Evolutionary conservation across 2,888 invertebrate genomes (phyloP).

Genomic region (Agriopis marginaria): DNA sequence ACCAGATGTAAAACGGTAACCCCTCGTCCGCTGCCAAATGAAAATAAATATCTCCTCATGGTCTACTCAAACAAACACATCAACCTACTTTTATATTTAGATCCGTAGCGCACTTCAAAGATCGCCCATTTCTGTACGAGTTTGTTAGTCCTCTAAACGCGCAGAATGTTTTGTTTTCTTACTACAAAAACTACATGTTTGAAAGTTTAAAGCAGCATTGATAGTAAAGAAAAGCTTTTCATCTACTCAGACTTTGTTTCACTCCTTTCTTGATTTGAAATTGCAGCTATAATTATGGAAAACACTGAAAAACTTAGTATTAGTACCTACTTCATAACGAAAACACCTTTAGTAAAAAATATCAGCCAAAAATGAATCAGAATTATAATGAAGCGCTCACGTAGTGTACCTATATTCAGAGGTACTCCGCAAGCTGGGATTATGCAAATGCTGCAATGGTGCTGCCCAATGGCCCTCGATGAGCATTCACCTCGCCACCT

Average conservation of each 20-base stretch:
- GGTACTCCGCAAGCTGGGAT: slow-evolving; percentile 39
- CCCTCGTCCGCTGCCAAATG: slow-evolving; percentile 63
- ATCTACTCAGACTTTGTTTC: slow-evolving; percentile 3
- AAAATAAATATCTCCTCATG: slow-evolving; percentile 77
- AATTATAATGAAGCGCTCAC: slow-evolving; percentile 30
- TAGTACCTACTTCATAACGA: neutral
- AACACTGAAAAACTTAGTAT: neutral
- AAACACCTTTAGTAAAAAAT: slow-evolving; percentile 17
- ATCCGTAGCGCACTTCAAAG: slow-evolving; percentile 58
- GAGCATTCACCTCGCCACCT: slow-evolving; percentile 36
- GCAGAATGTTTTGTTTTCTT: slow-evolving; percentile 35
- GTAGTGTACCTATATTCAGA: slow-evolving; percentile 34
- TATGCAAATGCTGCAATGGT: slow-evolving; percentile 41
- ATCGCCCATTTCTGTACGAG: slow-evolving; percentile 53
- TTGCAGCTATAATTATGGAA: neutral
- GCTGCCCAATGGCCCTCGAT: slow-evolving; percentile 38
- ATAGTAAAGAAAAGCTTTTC: slow-evolving; percentile 16
- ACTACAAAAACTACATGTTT: slow-evolving; percentile 4
- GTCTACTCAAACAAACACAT: slow-evolving; percentile 68
- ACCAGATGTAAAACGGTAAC: slow-evolving; percentile 61
- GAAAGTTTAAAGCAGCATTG: slow-evolving; percentile 18
- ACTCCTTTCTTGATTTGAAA: neutral
- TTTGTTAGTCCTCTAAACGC: slow-evolving; percentile 39
- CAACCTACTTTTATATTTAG: slow-evolving; percentile 73
- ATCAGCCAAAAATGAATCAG: slow-evolving; percentile 15